Evolutionary conservation across 2,113 vertebrate species (phyloP).

Genomic region (Dicrurus megarhynchus): DNA sequence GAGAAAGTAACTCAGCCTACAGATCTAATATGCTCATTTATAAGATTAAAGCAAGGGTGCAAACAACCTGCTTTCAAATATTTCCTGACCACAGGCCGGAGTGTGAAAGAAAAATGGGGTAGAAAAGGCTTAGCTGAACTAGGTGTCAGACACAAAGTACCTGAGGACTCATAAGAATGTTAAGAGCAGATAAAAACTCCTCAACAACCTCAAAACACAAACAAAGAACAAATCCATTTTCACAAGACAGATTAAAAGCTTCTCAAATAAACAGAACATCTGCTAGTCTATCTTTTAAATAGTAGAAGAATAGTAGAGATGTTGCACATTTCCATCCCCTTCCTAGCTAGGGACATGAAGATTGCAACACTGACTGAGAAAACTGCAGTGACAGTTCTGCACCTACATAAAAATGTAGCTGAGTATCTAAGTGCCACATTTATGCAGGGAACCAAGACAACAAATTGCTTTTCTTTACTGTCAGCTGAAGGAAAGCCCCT

Average conservation of each 20-base stretch:
- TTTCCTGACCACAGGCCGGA: not conserved
- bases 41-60: not conserved
- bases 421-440: not conserved
- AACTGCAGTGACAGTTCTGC: not conserved
- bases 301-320: not conserved
- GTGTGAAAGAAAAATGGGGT: not conserved
- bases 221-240: not conserved
- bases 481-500: not conserved
- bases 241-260: not conserved
- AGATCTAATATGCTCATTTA: not conserved
- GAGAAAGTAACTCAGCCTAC: not conserved
- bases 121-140: not conserved
- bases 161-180: not conserved
- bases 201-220: not conserved
- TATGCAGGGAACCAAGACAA: not conserved
- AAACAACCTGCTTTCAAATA: not conserved
- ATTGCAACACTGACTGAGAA: not conserved
- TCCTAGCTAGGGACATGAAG: fast-evolving
- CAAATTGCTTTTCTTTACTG: not conserved
- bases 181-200: not conserved
- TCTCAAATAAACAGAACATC: not conserved
- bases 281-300: not conserved
- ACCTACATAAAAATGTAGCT: fast-evolving
- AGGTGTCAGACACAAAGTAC: not conserved
- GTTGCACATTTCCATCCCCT: not conserved